Evolutionary conservation across 1,140 invertebrate genomes (phyloP), one percentile per base, ranked within the genome.

Genomic region (Atta texana): DNA sequence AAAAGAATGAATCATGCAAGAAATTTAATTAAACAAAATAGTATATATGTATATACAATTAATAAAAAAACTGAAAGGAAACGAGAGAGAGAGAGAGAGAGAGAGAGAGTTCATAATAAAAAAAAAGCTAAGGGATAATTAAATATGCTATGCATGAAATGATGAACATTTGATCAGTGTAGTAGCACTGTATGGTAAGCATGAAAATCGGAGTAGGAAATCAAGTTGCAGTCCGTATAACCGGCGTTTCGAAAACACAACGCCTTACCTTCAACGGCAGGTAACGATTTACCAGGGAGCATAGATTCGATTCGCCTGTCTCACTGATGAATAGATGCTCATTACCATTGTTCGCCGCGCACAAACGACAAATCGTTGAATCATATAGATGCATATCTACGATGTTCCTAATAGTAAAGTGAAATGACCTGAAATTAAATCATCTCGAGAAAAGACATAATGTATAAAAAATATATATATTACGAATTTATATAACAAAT

Each of bases 361-460:
- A 97, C 94, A 97, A 96, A 95, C 97, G 96, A 95, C 97, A 97
- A 95, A 97, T 95, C 86, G 95, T 96, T 87, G 97, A 97, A 94
- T 97, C 96, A 93, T 96, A 96, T 69, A 97, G 95, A 55, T 72
- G 76, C 78, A 94, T 92, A 64, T 93, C 93, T 92, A 93, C 93
- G 93, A 95, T 95, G 71, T 63, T 86, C 16, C 2, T 31, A 39
- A 39, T 14, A 12, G 59, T 28, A 24, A 14, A 24, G 28, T n/a
- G 34, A 55, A n/a, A 57, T 7, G 16, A 69, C 44, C 10, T 7
- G 18, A 44, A 14, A 18, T 16, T 18, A 18, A 34, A 34, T 49
- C 64, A 16, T n/a, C 14, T 5, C 18, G 14, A 39, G 16, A n/a
- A 8, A 39, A 28, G 4, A n/a, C 7, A 1, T 55, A 24, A n/a